Percentiles rank a stretch among this genome's conserved stretches.
Evolutionary conservation across 1,140 invertebrate genomes (phyloP).

Genomic region (Mizuhopecten yessoensis): DNA sequence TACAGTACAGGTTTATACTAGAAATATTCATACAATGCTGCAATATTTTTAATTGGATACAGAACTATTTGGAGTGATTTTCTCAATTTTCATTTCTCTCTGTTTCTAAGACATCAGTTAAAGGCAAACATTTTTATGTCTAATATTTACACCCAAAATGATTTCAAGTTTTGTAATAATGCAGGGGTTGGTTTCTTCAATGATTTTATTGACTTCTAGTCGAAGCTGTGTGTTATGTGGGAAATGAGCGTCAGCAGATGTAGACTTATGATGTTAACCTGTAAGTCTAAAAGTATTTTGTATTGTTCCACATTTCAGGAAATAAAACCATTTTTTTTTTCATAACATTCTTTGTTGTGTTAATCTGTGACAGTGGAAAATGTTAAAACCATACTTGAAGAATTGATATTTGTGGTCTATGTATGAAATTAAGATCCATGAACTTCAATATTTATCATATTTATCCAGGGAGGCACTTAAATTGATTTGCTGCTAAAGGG

Average conservation of each 20-base stretch:
- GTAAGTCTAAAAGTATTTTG: constrained; percentile 35
- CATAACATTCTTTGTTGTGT: not conserved
- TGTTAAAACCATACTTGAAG: not conserved
- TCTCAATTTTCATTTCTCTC: not conserved
- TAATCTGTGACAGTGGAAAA: not conserved
- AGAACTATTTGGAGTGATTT: not conserved
- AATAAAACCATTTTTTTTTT: constrained; percentile 34
- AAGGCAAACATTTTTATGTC: not conserved
- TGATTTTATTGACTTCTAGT: constrained; percentile 28
- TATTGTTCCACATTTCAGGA: constrained; percentile 19
- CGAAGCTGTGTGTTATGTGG: not conserved
- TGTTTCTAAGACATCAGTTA: not conserved
- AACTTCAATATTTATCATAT: too few relatives aligned
- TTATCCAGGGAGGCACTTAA: too few relatives aligned
- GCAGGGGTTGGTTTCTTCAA: constrained; percentile 4
- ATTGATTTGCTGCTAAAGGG: too few relatives aligned
- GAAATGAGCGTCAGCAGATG: not conserved
- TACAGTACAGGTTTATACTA: not conserved
- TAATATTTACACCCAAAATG: not conserved
- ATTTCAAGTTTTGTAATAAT: not conserved
- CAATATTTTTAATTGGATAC: not conserved
- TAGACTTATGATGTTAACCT: not conserved
- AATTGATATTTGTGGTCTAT: too few relatives aligned
- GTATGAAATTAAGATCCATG: too few relatives aligned
- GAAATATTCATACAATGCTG: constrained; percentile 16